Percentiles rank a stretch among this genome's conserved stretches.
phyloP scores from a whole-genome alignment of 2,888 invertebrate genomes.

The Parnassius smintheus region DNA sequence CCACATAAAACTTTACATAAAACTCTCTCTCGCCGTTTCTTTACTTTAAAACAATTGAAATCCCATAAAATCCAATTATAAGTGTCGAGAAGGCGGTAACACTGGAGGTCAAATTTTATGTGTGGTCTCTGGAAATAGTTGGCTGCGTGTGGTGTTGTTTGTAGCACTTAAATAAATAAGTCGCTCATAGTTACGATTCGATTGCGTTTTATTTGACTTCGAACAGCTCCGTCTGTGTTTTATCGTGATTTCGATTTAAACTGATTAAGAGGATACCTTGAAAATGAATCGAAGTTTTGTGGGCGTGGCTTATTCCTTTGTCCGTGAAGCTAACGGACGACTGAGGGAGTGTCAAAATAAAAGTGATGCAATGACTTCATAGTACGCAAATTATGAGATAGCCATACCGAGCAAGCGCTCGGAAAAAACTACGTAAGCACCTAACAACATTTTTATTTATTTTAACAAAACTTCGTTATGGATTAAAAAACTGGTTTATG shows the following conservation, averaged over 20 bases:
- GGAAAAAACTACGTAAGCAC: too few relatives aligned
- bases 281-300: too few relatives aligned
- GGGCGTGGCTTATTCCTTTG: too few relatives aligned
- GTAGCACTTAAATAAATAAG: conserved; percentile 76
- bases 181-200: conserved; percentile 51
- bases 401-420: too few relatives aligned
- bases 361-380: too few relatives aligned
- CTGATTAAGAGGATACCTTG: too few relatives aligned
- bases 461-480: too few relatives aligned
- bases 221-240: conserved; percentile 58
- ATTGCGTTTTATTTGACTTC: conserved; percentile 68
- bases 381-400: too few relatives aligned
- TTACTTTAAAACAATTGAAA: conserved; percentile 42
- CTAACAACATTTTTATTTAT: too few relatives aligned
- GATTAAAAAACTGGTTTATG: too few relatives aligned
- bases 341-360: too few relatives aligned
- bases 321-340: too few relatives aligned
- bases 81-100: conserved; percentile 28
- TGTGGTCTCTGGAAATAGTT: conserved; percentile 57
- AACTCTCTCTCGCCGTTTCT: conserved; percentile 16
- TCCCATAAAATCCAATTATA: conserved; percentile 35
- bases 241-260: conserved; percentile 53
- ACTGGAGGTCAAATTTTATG: conserved; percentile 53
- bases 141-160: conserved; percentile 52
- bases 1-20: conserved; percentile 13